phyloP scores from a whole-genome alignment of 92 coral and sea anemone genomes.

The Epizoanthus ramosus region DNA sequence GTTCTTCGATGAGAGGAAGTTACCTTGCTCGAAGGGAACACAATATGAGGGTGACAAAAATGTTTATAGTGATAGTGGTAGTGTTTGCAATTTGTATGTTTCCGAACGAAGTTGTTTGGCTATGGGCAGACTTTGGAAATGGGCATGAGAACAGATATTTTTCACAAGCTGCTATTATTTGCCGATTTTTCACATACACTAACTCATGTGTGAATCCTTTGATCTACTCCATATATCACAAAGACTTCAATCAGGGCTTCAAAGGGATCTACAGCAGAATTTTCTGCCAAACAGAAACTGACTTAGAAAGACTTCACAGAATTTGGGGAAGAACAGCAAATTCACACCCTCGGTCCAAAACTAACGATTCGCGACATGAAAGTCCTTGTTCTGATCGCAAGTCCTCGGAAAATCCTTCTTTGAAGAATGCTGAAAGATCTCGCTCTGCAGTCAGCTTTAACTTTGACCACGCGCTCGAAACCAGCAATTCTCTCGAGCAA shows the following conservation, averaged over 20 bases:
- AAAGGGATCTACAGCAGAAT: not conserved
- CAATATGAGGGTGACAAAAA: conserved; percentile 82
- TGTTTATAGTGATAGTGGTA: conserved; percentile 87
- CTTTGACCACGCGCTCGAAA: not conserved
- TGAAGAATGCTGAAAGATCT: not conserved
- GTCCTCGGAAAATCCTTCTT: not conserved
- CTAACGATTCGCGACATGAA: not conserved
- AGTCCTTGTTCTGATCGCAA: not conserved
- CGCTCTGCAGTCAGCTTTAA: conserved; percentile 13
- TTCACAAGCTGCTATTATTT: conserved; percentile 57
- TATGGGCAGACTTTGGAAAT: conserved; percentile 76
- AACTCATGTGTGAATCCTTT: conserved; percentile 88
- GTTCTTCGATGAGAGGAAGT: not conserved
- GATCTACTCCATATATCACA: conserved; percentile 75
- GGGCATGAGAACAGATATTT: conserved; percentile 34
- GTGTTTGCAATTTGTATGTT: conserved; percentile 89
- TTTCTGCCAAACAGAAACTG: conserved; percentile 6
- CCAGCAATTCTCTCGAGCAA: not conserved
- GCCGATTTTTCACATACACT: conserved; percentile 81
- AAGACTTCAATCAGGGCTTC: conserved; percentile 65
- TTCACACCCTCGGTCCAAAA: not conserved
- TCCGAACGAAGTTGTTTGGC: conserved; percentile 88
- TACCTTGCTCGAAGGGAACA: conserved; percentile 58
- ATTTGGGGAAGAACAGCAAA: conserved; percentile 16
- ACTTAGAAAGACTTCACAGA: conserved; percentile 10